Conservation (phyloP, 1,140 invertebrate species). For the Drosophila hydei region DNA sequence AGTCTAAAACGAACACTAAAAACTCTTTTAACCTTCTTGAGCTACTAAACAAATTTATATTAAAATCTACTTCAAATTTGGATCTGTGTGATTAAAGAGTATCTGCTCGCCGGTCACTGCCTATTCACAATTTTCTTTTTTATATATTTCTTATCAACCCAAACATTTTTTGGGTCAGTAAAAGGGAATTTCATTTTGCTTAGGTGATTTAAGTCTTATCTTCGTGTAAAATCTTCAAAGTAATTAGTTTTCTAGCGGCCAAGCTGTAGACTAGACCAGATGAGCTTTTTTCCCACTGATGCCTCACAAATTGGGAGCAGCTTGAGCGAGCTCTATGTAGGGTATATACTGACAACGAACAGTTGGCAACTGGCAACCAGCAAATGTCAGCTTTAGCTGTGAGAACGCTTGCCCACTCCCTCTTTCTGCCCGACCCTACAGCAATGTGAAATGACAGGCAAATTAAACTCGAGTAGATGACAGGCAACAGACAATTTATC, state of each 20-base stretch:
- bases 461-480: constrained; percentile 74
- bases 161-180: constrained; percentile 3
- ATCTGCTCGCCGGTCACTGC: neutral
- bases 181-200: constrained; percentile 56
- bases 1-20: neutral
- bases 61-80: too few species aligned
- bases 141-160: neutral
- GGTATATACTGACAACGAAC: constrained; percentile 36
- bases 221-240: constrained; percentile 70
- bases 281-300: constrained; percentile 64
- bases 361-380: constrained; percentile 30
- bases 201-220: constrained; percentile 76
- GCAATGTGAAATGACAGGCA: constrained; percentile 72
- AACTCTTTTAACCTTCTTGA: neutral
- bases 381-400: constrained; percentile 67
- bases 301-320: constrained; percentile 72
- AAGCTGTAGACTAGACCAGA: constrained; percentile 31
- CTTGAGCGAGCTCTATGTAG: constrained; percentile 21
- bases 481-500: constrained; percentile 72
- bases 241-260: constrained; percentile 71
- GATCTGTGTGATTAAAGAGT: neutral
- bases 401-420: too few species aligned
- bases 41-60: too few species aligned
- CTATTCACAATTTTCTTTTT: too few species aligned
- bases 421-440: neutral